Percentiles rank a stretch among this genome's conserved stretches.
Evolutionary conservation across 2,888 invertebrate genomes (phyloP).

Genomic region (Chaitophorus viminalis): DNA sequence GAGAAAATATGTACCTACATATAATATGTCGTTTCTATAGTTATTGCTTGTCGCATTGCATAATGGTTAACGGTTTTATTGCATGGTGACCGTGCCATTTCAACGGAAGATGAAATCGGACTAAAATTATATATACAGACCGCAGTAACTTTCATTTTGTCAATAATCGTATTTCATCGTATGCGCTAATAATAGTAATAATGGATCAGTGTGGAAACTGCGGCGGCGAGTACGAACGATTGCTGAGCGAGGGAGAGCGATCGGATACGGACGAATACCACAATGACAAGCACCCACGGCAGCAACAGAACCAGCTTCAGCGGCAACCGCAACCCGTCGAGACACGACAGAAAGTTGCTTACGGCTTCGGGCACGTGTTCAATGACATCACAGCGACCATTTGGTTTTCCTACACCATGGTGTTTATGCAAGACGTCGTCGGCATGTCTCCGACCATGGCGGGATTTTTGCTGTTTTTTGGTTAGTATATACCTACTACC

Average conservation of each 20-base stretch:
- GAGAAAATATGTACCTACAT: too few relatives aligned
- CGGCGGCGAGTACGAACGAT: constrained; percentile 42
- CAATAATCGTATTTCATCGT: too few relatives aligned
- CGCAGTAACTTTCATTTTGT: too few relatives aligned
- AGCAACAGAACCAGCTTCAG: background rate
- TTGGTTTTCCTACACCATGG: constrained; percentile 69
- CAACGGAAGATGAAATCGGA: too few relatives aligned
- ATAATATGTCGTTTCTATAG: background rate
- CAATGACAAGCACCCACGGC: background rate
- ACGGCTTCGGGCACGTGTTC: constrained; percentile 82
- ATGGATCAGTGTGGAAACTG: background rate
- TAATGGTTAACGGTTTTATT: too few relatives aligned
- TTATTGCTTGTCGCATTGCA: too few relatives aligned
- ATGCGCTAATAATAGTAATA: background rate
- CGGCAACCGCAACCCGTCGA: background rate
- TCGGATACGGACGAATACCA: background rate
- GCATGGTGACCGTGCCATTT: too few relatives aligned
- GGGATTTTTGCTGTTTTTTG: constrained; percentile 79
- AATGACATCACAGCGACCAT: constrained; percentile 89
- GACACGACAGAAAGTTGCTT: constrained; percentile 69
- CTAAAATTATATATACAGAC: too few relatives aligned
- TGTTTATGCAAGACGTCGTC: constrained; percentile 68
- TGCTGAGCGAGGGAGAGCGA: constrained; percentile 19
- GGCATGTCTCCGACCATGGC: constrained; percentile 69
- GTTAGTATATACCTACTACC: constrained; percentile 68